phyloP scores from a whole-genome alignment of 2,888 invertebrate species.

The Baccha elongata region DNA sequence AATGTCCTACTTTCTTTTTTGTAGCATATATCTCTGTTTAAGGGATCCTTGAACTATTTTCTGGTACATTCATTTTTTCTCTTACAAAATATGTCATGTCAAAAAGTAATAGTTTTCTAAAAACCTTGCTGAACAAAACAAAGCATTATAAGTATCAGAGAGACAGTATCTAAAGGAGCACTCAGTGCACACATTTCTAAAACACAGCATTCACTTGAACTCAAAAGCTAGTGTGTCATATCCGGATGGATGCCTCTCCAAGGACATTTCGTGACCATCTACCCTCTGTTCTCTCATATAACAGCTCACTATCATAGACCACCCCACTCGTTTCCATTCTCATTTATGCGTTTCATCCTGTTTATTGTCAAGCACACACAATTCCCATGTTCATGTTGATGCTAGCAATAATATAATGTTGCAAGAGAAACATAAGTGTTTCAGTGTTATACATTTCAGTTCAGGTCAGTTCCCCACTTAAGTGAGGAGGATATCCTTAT shows the following conservation, averaged over 20 bases:
- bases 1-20: too few relatives aligned
- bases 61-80: too few relatives aligned
- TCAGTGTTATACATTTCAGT: slow-evolving; percentile 40
- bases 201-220: slow-evolving; percentile 24
- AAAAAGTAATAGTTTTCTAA: not conserved
- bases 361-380: slow-evolving; percentile 19
- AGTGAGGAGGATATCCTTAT: slow-evolving; percentile 20
- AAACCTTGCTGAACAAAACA: not conserved
- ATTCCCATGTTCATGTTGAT: slow-evolving; percentile 33
- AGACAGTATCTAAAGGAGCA: not conserved
- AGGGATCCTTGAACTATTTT: too few relatives aligned
- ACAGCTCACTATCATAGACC: not conserved
- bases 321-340: too few relatives aligned
- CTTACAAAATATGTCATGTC: not conserved
- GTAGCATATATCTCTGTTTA: too few relatives aligned
- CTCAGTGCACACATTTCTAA: not conserved
- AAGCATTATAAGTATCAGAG: not conserved
- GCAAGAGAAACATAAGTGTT: slow-evolving; percentile 20
- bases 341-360: slow-evolving; percentile 10
- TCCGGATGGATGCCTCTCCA: slow-evolving; percentile 27
- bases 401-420: slow-evolving; percentile 17
- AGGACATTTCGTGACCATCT: slow-evolving; percentile 24
- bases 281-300: not conserved
- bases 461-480: slow-evolving; percentile 49
- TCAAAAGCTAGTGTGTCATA: slow-evolving; percentile 25